Base-by-base conservation (phyloP, 1,140 invertebrate species). In the Aphaenogaster rudis region DNA sequence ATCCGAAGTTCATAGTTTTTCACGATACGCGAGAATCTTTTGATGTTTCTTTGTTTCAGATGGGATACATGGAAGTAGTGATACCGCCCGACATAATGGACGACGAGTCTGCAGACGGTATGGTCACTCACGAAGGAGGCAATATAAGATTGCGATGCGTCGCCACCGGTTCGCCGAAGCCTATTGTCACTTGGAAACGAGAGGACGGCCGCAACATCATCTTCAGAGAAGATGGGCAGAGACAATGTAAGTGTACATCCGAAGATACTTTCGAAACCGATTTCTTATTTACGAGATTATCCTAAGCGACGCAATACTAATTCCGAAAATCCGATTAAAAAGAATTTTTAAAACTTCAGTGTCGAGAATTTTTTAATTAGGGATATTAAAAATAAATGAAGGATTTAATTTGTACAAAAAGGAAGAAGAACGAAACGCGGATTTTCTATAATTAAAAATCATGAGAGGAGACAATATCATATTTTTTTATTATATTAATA, bases 81-180 rank as follows among this genome's bases (percentile, higher is more conserved):
- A 98, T 98, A 89, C 98, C 98, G 21, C 98, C 98, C 48, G 98
- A 98, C 93, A 98, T 98, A 90, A 95, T 98, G 79, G 95, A 96
- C 76, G 97, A 97, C 67, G 92, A 94, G 92, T 95, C 95, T 21
- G 91, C 94, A 21, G 92, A 95, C 57, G 94, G 94, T 45, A 92
- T 94, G 88, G 94, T 95, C 21, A 94, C 94, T n/a, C 88, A 93
- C 7, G 98, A 99, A 94, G 98, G 98, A 15, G 97, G 97, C 13
- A 97, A 97, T 77, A 96, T 98, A 59, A 96, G 96, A 33, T 95
- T 99, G 36, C 96, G 96, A 59, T 99, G 98, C 93, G 97, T 96
- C 78, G 98, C 98, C 0, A 98, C 97, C 0, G 98, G 98, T 33
- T 97, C 97, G 33, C 98, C 98, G 3, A 94, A 96, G 59, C 98